Evolutionary conservation across 2,113 vertebrate species (phyloP), one percentile per base, ranked within the genome.

Genomic region (Acrocephalus arundinaceus): DNA sequence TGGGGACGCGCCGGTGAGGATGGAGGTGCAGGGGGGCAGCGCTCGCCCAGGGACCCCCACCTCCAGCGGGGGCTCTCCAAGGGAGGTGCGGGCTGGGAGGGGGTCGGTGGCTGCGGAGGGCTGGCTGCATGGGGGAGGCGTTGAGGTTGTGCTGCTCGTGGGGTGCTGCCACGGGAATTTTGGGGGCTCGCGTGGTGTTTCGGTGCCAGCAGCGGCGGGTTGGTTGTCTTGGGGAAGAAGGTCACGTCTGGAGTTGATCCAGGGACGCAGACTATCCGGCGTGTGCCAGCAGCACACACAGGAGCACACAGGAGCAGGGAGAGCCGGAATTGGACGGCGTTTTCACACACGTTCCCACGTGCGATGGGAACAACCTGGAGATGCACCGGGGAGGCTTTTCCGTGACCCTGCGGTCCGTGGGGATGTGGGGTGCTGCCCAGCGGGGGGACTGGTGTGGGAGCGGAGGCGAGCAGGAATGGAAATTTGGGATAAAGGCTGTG

Each of bases 101-200:
- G 28, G 58, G 37, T 16, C 51, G 5, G 12, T 2, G 80, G 0
- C 72, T 37, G 62, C 70, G 12, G 62, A 14, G 28, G 52, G 77
- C 72, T 68, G 9, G 62, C 54, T 57, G 52, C 54, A 0, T 0
- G 35, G 55, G 3, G 25, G 51, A 5, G 49, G 19, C 15, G 18
- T 3, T 7, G 14, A 11, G 84, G 5, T 5, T 4, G 20, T 25
- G 16, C 7, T 0, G 8, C 59, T 19, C 14, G 7, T 2, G 51
- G 70, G 81, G 59, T 16, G 85, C 49, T 12, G 0, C 35, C 11
- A 0, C 31, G 15, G 30, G 63, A 1, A 3, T n/a, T 62, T 15
- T 2, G 46, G 59, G 59, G 63, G 18, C 30, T 80, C 49, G 3
- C 0, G 30, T 0, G 33, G 37, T 7, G 74, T 17, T 82, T 11